Evolutionary conservation across 1,140 invertebrate species (phyloP), one percentile per base, ranked within the genome.

Genomic region (Rhagoletis pomonella): DNA sequence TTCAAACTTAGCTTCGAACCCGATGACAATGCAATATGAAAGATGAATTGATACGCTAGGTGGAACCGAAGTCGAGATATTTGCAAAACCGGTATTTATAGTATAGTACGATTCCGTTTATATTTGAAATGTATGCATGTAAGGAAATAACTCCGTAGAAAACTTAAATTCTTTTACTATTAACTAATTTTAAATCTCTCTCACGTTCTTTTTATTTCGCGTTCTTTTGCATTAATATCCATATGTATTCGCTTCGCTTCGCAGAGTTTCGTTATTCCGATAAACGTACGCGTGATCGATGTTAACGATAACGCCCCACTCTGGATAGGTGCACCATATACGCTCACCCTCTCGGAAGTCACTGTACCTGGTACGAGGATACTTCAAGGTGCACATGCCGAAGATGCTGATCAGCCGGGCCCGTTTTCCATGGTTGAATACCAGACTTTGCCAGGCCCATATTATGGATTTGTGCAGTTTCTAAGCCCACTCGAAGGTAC

Each of bases 281-380:
- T 98, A 42, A 97, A 97, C 90, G 97, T 98, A 69, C 94, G 97
- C 88, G 97, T 98, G n/a, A 97, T 96, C 42, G 98, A 98, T 94
- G 97, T 96, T 29, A 98, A 98, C 92, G 97, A 98, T 93, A 98
- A 98, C 94, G 96, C 97, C 6, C 97, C 97, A 0, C 94, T 95
- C 89, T 98, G 98, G 94, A 94, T 96, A 55, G 97, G 97, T 87
- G 96, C 96, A 5, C 97, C 97, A 6, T 98, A 97, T 91, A 94
- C 95, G 14, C 94, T 97, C 81, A 97, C 97, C 89, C 96, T 98
- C 86, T 97, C 97, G 0, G 97, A 98, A 95, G 96, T 97, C 62
- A 97, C 97, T 1, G 96, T 97, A 1, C 94, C 96, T 0, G 97
- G 97, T 1, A 96, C 97, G 0, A 94, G 92, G 39, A 96, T 98